Base-by-base conservation (phyloP, 2,797 vertebrate species). In the Enteromius paludinosus region DNA sequence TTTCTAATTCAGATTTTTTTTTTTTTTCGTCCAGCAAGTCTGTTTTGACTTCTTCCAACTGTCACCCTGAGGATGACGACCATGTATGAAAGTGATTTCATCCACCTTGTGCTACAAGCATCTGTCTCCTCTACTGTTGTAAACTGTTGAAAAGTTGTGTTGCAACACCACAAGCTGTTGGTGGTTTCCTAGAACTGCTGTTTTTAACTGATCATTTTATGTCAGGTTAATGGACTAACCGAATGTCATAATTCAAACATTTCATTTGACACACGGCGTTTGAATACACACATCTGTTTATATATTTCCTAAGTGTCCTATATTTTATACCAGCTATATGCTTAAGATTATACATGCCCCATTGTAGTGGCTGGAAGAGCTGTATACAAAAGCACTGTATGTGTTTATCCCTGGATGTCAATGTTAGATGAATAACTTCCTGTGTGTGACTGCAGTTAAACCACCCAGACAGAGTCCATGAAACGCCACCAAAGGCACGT, bases 401-500 rank as follows among this genome's bases (percentile, higher is more conserved):
- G 90, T 91, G 89, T 92, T 91, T 84, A 92, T n/a, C 25, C 0
- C 79, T 86, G 87, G 64, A 83, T 87, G 90, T 91, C 90, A 92
- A 88, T 88, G 49, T 38, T 17, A 84, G 80, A 86, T 81, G 88
- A 91, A 88, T 84, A 71, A 72, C 90, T 89, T 92, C 90, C 90
- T 91, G 89, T 84, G 86, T 81, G 87, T 61, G 68, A 81, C 72
- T 82, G 86, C 82, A 84, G 74, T 43, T 38, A 85, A 93, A 89
- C 93, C 94, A 93, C 94, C 92, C 93, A 94, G 89, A 89, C 84
- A 87, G 90, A 89, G 71, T 70, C 45, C 1, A 4, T 28, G 38
- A 69, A 35, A 28, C 54, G 49, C 20, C 35, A 54, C n/a, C 54
- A 35, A 79, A 28, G n/a, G 38, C 68, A 66, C 28, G 69, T 33